Percentiles rank a stretch among this genome's conserved stretches.
These are phyloP conservation scores for Margarornis squamiger DNA, from an alignment of 2,797 vertebrate species.

Conservation along the genomic window DNA sequence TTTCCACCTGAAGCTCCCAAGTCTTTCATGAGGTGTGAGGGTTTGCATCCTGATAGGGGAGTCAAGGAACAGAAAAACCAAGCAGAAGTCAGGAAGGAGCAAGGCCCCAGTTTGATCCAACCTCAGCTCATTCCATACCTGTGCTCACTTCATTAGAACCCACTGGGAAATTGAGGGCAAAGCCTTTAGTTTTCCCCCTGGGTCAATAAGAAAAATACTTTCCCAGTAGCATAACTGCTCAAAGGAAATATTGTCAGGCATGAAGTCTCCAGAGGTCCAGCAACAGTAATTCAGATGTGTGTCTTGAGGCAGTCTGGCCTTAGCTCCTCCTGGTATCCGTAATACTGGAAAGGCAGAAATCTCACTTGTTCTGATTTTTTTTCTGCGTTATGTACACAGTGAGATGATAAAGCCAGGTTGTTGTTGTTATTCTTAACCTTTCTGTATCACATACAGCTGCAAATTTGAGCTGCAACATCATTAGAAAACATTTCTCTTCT, in stretches of 20 bases:
- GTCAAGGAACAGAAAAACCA: neutral
- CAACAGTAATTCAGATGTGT: neutral
- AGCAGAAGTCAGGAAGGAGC: neutral
- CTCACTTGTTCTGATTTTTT: neutral
- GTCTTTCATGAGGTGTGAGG: neutral
- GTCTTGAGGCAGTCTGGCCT: neutral
- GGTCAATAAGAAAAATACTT: neutral
- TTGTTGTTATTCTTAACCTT: neutral
- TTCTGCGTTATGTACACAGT: rapidly evolving
- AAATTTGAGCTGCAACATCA: neutral
- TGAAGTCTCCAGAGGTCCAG: neutral
- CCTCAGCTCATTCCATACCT: neutral
- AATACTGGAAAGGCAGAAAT: neutral
- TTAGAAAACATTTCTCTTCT: neutral
- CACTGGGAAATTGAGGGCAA: neutral
- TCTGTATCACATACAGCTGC: neutral
- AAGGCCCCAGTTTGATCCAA: neutral
- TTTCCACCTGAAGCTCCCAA: neutral
- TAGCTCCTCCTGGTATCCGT: neutral
- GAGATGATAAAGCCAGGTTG: neutral
- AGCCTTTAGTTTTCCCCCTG: neutral
- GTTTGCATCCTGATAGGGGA: neutral
- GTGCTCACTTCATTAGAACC: neutral
- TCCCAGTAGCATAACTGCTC: neutral
- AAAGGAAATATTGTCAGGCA: neutral